Base-by-base conservation (phyloP, 2,888 invertebrate species). In the Pachliopta kotzebuea region DNA sequence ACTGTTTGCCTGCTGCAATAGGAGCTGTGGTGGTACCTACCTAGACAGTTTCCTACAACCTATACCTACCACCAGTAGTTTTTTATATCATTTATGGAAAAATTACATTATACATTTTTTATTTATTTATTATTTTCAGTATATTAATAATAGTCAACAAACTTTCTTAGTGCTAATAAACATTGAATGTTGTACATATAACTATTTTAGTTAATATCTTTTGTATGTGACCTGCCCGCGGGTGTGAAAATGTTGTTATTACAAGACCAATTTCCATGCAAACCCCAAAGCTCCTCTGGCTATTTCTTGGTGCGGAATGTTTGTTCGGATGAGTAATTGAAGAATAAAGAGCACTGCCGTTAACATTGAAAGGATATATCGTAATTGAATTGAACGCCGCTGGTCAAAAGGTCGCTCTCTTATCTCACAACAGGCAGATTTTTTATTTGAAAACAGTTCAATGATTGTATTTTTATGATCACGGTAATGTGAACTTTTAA, bases 231-330 rank as follows among this genome's bases (percentile, higher is more conserved):
- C 29, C 56, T 42, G 37, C 50, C 56, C 57, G 24, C 62, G 26
- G 26, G 56, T 21, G 31, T 37, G 37, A 42, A 52, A 42, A 57
- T 57, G 52, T 61, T 61, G 61, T 72, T 70, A 72, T 71, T 85
- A 84, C 84, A 78, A 77, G 78, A 82, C 77, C 88, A 85, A 90
- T 90, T 88, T 89, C 86, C 88, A 90, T 90, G 88, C 88, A 88
- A 77, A 81, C 77, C 77, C 79, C 78, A 85, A 75, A 74, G 78
- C 77, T 86, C 88, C 88, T 87, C 72, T 74, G 83, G 79, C 77
- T 77, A 49, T 65, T 61, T 31, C 57, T 57, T 57, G 23, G n/a
- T 60, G 26, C 61, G 61, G 57, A 61, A 61, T 57, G 61, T 65
- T 64, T 56, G 64, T 60, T 61, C 53, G 31, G 29, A 8, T 42